phyloP scores from a whole-genome alignment of 2,113 vertebrate genomes.

The Okapia johnstoni region DNA sequence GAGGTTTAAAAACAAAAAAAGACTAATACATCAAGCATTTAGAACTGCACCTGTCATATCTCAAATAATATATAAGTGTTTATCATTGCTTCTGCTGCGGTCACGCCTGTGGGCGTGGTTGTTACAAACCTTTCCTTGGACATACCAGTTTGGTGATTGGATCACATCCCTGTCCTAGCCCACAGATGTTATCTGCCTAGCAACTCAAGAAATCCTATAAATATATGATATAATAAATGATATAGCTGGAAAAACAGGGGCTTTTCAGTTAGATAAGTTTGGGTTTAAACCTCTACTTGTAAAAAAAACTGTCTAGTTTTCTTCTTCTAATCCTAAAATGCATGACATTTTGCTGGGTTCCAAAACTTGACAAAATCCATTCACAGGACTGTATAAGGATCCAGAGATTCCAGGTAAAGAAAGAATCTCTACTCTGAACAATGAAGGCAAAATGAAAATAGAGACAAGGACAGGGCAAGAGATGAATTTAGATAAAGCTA shows the following conservation, averaged over 20 bases:
- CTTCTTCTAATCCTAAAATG: background rate
- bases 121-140: background rate
- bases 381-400: background rate
- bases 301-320: background rate
- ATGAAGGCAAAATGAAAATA: background rate
- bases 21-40: background rate
- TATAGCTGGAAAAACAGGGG: background rate
- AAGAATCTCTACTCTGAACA: background rate
- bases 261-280: background rate
- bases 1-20: background rate
- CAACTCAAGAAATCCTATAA: background rate
- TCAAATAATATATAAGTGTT: too few species aligned
- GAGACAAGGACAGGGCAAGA: background rate
- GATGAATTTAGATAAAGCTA: background rate
- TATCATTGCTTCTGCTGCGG: background rate
- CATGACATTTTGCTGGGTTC: background rate
- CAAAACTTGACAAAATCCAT: background rate
- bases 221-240: background rate
- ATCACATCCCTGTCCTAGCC: background rate
- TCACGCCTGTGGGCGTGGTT: accelerated
- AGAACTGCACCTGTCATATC: background rate
- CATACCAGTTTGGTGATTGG: background rate
- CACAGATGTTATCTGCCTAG: background rate
- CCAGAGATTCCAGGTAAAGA: background rate
- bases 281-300: background rate